Conservation (phyloP, 2,113 vertebrate species). For the Merops nubicus region DNA sequence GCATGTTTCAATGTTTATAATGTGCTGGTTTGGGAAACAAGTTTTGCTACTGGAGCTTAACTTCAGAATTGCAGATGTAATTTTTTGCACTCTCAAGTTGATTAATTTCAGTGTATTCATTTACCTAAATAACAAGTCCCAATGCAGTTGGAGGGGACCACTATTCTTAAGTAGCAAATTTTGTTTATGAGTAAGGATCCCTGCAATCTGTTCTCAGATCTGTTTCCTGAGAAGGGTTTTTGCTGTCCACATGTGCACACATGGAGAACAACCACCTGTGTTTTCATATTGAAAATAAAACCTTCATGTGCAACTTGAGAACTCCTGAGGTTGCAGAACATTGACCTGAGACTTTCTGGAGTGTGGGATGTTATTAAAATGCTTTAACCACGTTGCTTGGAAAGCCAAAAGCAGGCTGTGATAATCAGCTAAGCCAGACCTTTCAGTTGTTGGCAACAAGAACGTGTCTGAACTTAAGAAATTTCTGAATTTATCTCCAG, state of each 20-base stretch:
- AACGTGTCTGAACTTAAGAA: not conserved
- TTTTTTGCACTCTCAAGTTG: not conserved
- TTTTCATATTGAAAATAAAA: not conserved
- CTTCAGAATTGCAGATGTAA: not conserved
- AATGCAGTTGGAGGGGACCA: not conserved
- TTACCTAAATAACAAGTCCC: not conserved
- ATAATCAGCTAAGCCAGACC: not conserved
- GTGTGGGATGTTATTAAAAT: not conserved
- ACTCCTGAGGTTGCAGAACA: not conserved
- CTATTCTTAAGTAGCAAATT: not conserved
- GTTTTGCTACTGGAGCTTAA: not conserved
- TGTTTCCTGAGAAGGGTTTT: not conserved
- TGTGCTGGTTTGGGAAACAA: not conserved
- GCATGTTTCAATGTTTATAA: accelerated
- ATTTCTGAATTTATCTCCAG: not conserved
- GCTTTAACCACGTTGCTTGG: not conserved
- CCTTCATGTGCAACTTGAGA: not conserved
- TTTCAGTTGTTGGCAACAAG: not conserved
- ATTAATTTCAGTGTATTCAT: not conserved
- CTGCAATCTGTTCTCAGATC: not conserved
- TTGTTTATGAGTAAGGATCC: not conserved
- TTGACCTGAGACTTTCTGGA: not conserved
- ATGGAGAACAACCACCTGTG: not conserved
- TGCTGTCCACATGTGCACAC: not conserved
- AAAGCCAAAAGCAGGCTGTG: too few relatives aligned